Conservation (phyloP, 2,797 vertebrate species). For the Xerus rutilus region DNA sequence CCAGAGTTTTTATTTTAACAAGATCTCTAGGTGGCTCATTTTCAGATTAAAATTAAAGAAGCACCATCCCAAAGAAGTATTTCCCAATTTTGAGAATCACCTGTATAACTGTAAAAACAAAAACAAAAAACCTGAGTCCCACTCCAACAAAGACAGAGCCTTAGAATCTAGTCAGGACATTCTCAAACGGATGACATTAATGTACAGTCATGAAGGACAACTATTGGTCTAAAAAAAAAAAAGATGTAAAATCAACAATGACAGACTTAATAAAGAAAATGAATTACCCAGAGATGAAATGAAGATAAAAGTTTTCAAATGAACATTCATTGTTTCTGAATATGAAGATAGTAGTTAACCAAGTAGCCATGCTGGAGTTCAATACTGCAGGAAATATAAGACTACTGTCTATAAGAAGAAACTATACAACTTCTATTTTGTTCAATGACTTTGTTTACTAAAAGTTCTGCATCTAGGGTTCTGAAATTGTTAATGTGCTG, state of each 20-base stretch:
- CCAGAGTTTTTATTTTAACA: conserved; percentile 3
- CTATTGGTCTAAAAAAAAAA: not conserved
- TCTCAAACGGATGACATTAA: not conserved
- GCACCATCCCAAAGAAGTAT: not conserved
- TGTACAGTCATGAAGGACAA: not conserved
- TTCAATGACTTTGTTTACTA: not conserved
- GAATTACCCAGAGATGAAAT: not conserved
- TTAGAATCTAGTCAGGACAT: not conserved
- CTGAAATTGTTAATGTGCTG: not conserved
- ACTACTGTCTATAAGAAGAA: not conserved
- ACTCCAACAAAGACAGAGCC: not conserved
- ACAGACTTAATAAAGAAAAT: not conserved
- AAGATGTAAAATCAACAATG: not conserved
- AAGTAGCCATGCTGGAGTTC: not conserved
- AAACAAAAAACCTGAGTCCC: not conserved
- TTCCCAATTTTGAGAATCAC: not conserved
- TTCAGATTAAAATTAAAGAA: not conserved
- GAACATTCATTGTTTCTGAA: not conserved
- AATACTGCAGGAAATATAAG: not conserved
- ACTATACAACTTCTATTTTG: not conserved
- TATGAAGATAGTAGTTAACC: not conserved
- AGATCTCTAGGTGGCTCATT: not conserved
- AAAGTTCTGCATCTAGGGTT: not conserved
- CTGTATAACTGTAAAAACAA: not conserved
- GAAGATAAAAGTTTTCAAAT: not conserved